phyloP scores from a whole-genome alignment of 2,797 vertebrate genomes.

The Hemitrygon akajei region DNA sequence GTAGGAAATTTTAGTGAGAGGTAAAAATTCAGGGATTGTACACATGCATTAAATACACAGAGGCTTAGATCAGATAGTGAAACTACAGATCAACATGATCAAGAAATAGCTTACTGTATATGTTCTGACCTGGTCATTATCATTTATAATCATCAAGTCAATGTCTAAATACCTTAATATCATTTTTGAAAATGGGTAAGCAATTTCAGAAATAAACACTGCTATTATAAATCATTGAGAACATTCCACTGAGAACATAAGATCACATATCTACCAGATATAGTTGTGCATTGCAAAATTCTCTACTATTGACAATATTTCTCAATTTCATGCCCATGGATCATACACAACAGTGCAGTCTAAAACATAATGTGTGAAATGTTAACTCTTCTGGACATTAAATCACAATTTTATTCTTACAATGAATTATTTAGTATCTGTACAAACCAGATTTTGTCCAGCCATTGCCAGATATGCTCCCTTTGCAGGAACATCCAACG shows the following conservation, averaged over 20 bases:
- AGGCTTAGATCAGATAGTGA: neutral
- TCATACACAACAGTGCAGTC: neutral
- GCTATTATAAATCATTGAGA: neutral
- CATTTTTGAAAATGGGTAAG: neutral
- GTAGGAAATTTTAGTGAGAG: neutral
- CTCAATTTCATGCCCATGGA: neutral
- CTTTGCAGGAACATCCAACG: neutral
- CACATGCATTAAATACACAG: neutral
- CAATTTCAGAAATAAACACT: neutral
- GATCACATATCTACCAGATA: neutral
- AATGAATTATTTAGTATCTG: constrained; percentile 28
- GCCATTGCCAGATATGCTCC: neutral
- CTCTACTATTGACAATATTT: neutral
- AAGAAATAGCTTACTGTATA: neutral
- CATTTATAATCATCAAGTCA: neutral
- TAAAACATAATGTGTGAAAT: constrained; percentile 18
- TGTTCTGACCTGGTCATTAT: constrained; percentile 8
- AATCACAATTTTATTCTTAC: neutral
- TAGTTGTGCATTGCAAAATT: neutral
- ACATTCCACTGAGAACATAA: neutral
- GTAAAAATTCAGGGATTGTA: neutral
- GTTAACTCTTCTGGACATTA: neutral
- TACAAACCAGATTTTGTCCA: neutral
- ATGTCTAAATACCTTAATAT: neutral
- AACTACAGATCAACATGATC: neutral